Evolutionary conservation across 2,888 invertebrate genomes (phyloP).

Genomic region (Biston stratarius): DNA sequence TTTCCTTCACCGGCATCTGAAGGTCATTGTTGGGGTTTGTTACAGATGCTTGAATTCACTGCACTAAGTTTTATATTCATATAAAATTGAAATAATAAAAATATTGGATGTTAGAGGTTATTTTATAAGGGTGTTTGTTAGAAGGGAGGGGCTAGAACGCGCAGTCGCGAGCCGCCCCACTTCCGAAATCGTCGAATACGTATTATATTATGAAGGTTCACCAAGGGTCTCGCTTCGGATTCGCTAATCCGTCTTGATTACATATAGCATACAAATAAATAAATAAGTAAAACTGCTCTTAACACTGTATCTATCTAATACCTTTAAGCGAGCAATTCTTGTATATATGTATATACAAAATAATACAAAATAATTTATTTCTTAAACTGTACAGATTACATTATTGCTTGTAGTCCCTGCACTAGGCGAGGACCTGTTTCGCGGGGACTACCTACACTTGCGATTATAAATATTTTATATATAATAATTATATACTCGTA

Average conservation of each 20-base stretch:
- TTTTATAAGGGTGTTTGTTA: neutral
- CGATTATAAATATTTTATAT: too few species aligned
- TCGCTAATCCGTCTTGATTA: constrained; percentile 15
- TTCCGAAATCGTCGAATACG: constrained; percentile 25
- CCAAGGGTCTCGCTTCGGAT: constrained; percentile 7
- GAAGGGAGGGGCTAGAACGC: constrained; percentile 31
- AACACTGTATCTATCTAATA: too few species aligned
- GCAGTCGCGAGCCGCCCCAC: constrained; percentile 28
- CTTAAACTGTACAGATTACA: too few species aligned
- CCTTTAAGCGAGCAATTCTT: too few species aligned
- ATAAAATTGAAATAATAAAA: neutral
- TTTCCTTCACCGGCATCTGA: too few species aligned
- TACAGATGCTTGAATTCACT: neutral
- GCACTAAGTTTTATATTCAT: neutral
- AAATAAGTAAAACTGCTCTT: too few species aligned
- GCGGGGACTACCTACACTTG: too few species aligned
- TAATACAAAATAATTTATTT: too few species aligned
- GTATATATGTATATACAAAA: too few species aligned
- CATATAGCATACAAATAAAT: constrained; percentile 4
- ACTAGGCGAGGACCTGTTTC: too few species aligned
- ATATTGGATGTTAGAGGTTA: neutral
- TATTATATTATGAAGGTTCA: constrained; percentile 8
- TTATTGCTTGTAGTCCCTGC: too few species aligned
- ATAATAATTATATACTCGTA: too few species aligned
- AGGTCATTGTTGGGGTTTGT: neutral